A percentile compares a stretch with the other conserved stretches of the same genome.
Evolutionary conservation across 2,888 invertebrate species (phyloP).

Genomic region (Magallana nippona): DNA sequence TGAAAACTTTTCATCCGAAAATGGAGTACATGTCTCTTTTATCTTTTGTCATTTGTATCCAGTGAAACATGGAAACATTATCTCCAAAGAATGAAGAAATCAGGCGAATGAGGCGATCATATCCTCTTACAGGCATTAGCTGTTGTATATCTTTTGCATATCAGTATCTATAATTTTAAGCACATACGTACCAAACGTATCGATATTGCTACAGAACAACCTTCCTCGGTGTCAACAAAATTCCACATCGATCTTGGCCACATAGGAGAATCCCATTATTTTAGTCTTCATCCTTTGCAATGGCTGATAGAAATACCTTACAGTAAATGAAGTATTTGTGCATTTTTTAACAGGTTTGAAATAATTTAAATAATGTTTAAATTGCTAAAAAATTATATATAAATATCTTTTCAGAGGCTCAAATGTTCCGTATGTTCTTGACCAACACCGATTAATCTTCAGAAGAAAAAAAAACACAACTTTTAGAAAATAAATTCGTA

Average conservation of each 20-base stretch:
- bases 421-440: too few species aligned
- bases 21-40: constrained; percentile 35
- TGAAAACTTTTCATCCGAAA: too few species aligned
- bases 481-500: too few species aligned
- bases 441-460: too few species aligned
- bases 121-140: constrained; percentile 42
- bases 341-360: neutral
- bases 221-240: neutral
- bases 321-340: constrained; percentile 4
- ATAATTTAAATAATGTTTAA: too few species aligned
- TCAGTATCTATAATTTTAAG: constrained; percentile 37
- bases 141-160: constrained; percentile 29
- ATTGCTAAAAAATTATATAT: too few species aligned
- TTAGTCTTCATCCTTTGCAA: constrained; percentile 46
- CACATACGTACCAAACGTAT: neutral
- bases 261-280: constrained; percentile 46
- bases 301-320: constrained; percentile 39
- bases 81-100: constrained; percentile 37
- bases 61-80: constrained; percentile 46
- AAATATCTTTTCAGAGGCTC: too few species aligned
- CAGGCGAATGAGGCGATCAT: constrained; percentile 47
- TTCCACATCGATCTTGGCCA: constrained; percentile 38
- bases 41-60: constrained; percentile 43
- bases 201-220: neutral
- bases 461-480: too few species aligned